These are phyloP conservation scores for Gymnocephalus cernua DNA, from an alignment of 2,113 vertebrate species.

Conservation along the genomic window DNA sequence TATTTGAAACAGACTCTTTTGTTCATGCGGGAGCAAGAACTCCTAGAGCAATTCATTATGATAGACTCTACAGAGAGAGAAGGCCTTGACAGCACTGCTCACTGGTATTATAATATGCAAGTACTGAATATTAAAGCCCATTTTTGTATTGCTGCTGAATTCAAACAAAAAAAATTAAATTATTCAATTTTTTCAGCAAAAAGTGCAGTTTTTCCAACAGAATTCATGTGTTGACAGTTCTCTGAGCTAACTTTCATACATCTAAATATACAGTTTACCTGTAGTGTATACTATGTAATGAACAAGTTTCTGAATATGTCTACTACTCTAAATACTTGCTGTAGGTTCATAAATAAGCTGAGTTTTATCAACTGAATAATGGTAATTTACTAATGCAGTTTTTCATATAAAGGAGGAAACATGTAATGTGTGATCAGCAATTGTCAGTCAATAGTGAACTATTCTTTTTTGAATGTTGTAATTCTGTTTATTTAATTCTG, in stretches of 20 bases:
- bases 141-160: slow-evolving; percentile 23
- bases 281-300: not conserved
- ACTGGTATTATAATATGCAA: slow-evolving; percentile 50
- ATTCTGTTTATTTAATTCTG: not conserved
- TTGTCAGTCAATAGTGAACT: not conserved
- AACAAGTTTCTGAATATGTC: not conserved
- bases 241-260: not conserved
- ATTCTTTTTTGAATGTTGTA: not conserved
- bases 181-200: slow-evolving; percentile 27
- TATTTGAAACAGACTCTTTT: slow-evolving; percentile 68
- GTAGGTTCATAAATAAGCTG: not conserved
- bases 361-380: not conserved
- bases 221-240: slow-evolving; percentile 11
- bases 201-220: not conserved
- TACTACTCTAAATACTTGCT: not conserved
- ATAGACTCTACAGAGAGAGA: slow-evolving; percentile 39
- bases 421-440: not conserved
- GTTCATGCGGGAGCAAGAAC: slow-evolving; percentile 55
- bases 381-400: not conserved
- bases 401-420: not conserved
- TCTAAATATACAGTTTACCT: not conserved
- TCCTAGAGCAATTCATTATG: slow-evolving; percentile 59
- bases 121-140: slow-evolving; percentile 39
- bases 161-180: slow-evolving; percentile 23
- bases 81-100: slow-evolving; percentile 52